phyloP scores from a whole-genome alignment of 2,113 vertebrate species.

The Tachuris rubrigastra region DNA sequence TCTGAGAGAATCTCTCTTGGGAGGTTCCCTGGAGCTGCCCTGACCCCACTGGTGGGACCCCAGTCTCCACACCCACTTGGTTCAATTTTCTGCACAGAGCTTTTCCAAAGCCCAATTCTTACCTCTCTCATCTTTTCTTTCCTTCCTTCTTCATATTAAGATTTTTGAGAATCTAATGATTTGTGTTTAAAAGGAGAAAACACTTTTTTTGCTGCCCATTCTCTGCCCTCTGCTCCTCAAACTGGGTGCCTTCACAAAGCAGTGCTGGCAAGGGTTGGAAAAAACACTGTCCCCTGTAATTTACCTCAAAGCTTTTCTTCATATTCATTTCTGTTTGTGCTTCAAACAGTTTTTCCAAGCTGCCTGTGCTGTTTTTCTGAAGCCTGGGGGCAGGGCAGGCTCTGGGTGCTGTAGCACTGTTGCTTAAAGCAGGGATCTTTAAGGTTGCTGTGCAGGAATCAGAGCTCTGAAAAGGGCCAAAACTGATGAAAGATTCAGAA shows the following conservation, averaged over 20 bases:
- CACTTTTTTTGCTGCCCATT: neutral
- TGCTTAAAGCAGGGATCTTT: neutral
- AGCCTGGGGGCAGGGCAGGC: neutral
- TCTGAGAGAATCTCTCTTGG: neutral
- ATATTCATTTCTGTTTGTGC: neutral
- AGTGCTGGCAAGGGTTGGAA: neutral
- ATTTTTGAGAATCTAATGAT: neutral
- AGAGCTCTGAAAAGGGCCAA: neutral
- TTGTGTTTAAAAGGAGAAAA: neutral
- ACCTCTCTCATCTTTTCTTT: neutral
- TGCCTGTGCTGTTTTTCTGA: neutral
- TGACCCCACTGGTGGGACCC: neutral
- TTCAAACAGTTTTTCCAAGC: neutral
- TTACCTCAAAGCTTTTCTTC: neutral
- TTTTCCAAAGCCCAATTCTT: neutral
- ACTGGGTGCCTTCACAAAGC: neutral
- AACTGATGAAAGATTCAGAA: constrained; percentile 25
- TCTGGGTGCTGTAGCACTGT: neutral
- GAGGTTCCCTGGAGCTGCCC: neutral
- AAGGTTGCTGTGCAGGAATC: neutral
- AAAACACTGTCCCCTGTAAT: neutral
- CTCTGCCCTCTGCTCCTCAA: neutral
- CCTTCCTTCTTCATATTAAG: neutral
- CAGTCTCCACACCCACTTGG: accelerated
- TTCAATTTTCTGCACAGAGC: neutral